These are phyloP conservation scores for Agrochola circellaris DNA, from an alignment of 2,888 invertebrate species.

Conservation along the genomic window DNA sequence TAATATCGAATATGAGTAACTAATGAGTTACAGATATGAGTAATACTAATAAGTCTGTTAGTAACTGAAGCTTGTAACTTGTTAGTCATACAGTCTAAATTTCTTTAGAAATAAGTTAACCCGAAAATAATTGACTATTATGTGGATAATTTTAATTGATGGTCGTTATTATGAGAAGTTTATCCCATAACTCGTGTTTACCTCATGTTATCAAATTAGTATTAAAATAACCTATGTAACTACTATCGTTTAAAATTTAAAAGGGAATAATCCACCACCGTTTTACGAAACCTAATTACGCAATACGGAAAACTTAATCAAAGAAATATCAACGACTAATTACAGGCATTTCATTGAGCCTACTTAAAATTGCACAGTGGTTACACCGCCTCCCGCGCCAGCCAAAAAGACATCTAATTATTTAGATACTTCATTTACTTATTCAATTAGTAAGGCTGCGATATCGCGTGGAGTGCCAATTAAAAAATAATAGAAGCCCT, in stretches of 20 bases:
- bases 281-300: not conserved
- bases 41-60: slow-evolving; percentile 54
- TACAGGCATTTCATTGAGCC: slow-evolving; percentile 46
- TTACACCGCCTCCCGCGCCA: slow-evolving; percentile 71
- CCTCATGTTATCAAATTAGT: not conserved
- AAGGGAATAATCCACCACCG: not conserved
- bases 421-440: slow-evolving; percentile 89
- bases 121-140: not conserved
- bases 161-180: slow-evolving; percentile 1
- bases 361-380: slow-evolving; percentile 67
- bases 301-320: slow-evolving; percentile 25
- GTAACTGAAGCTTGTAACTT: slow-evolving; percentile 26
- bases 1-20: slow-evolving; percentile 60
- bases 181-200: not conserved
- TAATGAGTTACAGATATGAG: slow-evolving; percentile 66
- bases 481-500: slow-evolving; percentile 88
- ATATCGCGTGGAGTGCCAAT: slow-evolving; percentile 87
- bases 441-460: slow-evolving; percentile 88
- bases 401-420: slow-evolving; percentile 87
- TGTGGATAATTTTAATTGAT: slow-evolving; percentile 29
- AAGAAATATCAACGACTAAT: slow-evolving; percentile 52
- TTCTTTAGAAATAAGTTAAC: slow-evolving; percentile 35
- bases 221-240: not conserved
- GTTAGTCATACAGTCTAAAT: slow-evolving; percentile 23
- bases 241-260: not conserved